Percentiles rank a stretch among this genome's conserved stretches.
Conservation (phyloP, 2,113 vertebrate genomes). For the Saccopteryx bilineata region DNA sequence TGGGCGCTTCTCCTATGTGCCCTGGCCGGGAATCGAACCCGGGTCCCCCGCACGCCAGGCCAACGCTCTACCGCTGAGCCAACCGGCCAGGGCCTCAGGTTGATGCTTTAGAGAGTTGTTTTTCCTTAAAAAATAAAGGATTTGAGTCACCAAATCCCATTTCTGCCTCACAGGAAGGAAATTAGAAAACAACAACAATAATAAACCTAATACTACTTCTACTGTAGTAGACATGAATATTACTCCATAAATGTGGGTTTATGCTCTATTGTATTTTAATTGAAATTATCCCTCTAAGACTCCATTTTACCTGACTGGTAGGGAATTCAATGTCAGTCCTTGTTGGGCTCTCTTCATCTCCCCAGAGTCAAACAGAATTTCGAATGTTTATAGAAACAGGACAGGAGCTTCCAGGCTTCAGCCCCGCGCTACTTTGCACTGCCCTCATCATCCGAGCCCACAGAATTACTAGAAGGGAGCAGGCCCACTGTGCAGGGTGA, state of each 20-base stretch:
- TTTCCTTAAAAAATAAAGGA: conserved; percentile 66
- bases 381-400: neutral
- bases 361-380: neutral
- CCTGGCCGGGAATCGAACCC: no score
- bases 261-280: conserved; percentile 44
- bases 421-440: neutral
- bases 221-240: conserved; percentile 7
- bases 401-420: conserved; percentile 11
- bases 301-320: neutral
- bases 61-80: no score
- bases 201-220: neutral
- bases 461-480: neutral
- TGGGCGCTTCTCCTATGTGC: no score
- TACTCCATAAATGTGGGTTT: neutral
- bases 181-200: neutral
- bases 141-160: neutral
- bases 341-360: neutral
- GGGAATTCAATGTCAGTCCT: neutral
- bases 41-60: no score
- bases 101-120: conserved; percentile 72
- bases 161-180: neutral
- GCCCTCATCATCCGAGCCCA: neutral
- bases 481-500: neutral
- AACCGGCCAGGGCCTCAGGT: no score
- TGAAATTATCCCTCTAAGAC: conserved; percentile 20